Base-by-base conservation (phyloP, 1,140 invertebrate genomes). In the Drosophila auraria region DNA sequence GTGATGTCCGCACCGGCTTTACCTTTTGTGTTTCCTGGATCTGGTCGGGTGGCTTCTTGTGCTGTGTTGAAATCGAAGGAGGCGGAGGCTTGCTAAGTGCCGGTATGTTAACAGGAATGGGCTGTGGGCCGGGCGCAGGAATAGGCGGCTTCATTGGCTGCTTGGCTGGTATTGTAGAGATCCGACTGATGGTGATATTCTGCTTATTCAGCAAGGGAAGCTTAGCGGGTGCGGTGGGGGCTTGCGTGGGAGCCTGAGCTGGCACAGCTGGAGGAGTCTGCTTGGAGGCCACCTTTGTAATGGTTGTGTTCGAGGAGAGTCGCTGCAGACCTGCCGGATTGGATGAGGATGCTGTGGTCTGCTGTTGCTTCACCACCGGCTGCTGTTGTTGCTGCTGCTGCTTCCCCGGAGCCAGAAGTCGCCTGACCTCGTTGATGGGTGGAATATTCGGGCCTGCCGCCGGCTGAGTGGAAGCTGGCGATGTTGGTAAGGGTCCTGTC, bases 101-200 rank as follows among this genome's bases (percentile, higher is more conserved):
- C 0, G 63, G 74, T 30, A 66, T 36, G 1, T 44, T 27, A 5
- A 68, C 8, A 36, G 54, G 54, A 27, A 58, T 40, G 6, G 73
- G 59, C 8, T 68, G 79, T 23, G 68, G 11, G 11, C 25, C 14
- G 25, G 63, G 30, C 23, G 64, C 12, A 2, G 42, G 15, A 15
- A 25, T 17, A 17, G 71, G 17, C 25, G 62, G 27, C 40, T 86
- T 86, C 6, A 17, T 11, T 40, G 80, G 74, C 8, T 42, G 51
- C 59, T 87, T 86, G n/a, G 69, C 5, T 8, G 73, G 23, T 8
- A 66, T 65, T 0, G 71, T 54, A 12, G 81, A 66, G 54, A 87
- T 80, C 30, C 91, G 72, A 70, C 92, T 92, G 45, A 93, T 92
- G 15, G 90, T 92, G 36, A 92, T 83, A 68, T 92, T 92, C 44